Percentiles rank a stretch among this genome's conserved stretches.
Evolutionary conservation across 2,113 vertebrate genomes (phyloP).

Genomic region (Phalacrocorax aristotelis): DNA sequence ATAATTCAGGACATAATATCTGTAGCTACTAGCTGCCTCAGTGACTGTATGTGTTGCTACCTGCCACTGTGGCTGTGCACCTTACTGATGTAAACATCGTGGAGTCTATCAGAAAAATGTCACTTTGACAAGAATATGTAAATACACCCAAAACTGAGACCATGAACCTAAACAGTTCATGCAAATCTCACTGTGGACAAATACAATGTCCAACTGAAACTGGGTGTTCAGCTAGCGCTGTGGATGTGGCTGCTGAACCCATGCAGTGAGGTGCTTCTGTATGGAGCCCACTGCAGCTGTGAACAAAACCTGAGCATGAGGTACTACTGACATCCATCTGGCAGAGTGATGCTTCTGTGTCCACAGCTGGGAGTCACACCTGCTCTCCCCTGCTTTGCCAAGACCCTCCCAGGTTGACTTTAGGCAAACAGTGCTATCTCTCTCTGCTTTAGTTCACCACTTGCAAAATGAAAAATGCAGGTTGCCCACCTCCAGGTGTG

Average conservation of each 20-base stretch:
- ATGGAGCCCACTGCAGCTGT: rapidly evolving
- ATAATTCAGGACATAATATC: background rate
- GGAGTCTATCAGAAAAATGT: background rate
- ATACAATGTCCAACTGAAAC: background rate
- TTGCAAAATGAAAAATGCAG: background rate
- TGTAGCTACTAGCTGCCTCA: background rate
- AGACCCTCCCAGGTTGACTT: background rate
- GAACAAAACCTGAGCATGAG: rapidly evolving
- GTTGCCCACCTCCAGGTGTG: background rate
- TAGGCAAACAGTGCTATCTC: background rate
- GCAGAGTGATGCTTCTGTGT: background rate
- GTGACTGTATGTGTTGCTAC: background rate
- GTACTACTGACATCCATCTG: background rate
- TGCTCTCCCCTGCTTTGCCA: background rate
- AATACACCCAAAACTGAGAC: background rate
- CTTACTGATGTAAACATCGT: background rate
- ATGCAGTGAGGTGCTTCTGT: background rate
- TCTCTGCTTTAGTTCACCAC: background rate
- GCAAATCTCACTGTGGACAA: background rate
- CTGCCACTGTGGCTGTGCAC: background rate
- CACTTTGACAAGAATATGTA: background rate
- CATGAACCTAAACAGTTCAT: background rate
- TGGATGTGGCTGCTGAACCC: background rate
- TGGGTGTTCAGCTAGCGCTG: background rate
- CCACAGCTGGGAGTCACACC: background rate